A percentile compares a stretch with the other conserved stretches of the same genome.
phyloP scores from a whole-genome alignment of 2,888 invertebrate genomes.

The Chesias legatella region DNA sequence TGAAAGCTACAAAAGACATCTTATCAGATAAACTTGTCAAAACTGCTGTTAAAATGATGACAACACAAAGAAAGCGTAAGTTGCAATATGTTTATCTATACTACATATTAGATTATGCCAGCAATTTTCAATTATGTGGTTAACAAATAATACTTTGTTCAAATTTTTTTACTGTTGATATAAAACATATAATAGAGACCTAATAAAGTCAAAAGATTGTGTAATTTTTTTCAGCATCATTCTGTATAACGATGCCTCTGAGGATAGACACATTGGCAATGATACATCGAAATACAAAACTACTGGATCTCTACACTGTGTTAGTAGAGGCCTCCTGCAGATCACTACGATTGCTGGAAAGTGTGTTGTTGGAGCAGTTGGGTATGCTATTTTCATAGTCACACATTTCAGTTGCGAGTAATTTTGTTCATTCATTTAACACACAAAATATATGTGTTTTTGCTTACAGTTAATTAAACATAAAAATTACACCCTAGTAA shows the following conservation, averaged over 20 bases:
- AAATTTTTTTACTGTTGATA: no score
- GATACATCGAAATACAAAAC: slow-evolving; percentile 83
- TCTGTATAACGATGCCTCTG: slow-evolving; percentile 81
- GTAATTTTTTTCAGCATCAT: slow-evolving; percentile 54
- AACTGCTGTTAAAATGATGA: slow-evolving; percentile 80
- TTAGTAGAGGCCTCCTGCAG: slow-evolving; percentile 88
- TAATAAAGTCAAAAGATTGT: not conserved
- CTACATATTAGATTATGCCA: not conserved
- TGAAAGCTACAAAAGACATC: slow-evolving; percentile 82
- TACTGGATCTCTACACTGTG: slow-evolving; percentile 85
- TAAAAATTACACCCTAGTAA: no score
- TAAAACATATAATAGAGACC: no score
- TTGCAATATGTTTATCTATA: slow-evolving; percentile 5
- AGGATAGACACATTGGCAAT: slow-evolving; percentile 86
- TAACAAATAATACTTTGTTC: no score
- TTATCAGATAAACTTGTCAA: slow-evolving; percentile 74
- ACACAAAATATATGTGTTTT: no score
- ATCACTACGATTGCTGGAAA: slow-evolving; percentile 83
- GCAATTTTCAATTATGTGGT: no score
- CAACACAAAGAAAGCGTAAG: slow-evolving; percentile 84
- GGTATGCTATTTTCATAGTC: slow-evolving; percentile 57
- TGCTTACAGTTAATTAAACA: no score
- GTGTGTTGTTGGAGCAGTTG: slow-evolving; percentile 81
- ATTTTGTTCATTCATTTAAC: no score
- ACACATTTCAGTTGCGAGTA: no score